phyloP scores from a whole-genome alignment of 2,797 vertebrate species.

The Galaxias olidus region DNA sequence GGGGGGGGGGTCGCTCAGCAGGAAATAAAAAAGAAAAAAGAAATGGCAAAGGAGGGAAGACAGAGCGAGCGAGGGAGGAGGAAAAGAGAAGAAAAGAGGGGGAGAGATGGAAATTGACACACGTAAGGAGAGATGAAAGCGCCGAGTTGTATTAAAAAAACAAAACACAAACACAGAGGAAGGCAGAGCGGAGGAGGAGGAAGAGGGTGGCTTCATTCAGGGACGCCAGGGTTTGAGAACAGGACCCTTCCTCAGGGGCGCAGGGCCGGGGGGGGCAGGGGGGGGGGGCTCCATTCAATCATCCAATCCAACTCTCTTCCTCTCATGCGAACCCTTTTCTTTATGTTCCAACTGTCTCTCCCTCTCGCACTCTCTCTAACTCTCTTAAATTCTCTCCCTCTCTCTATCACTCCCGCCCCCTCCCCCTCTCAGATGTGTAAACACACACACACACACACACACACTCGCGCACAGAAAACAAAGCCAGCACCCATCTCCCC shows the following conservation, averaged over 20 bases:
- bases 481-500: no score
- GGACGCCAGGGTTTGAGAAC: background rate
- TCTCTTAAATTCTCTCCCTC: background rate
- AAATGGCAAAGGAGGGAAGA: background rate
- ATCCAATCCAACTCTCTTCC: background rate
- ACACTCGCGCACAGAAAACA: background rate
- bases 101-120: slow-evolving; percentile 10
- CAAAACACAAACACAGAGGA: background rate
- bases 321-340: no score
- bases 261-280: no score
- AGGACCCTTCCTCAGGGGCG: no score
- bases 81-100: slow-evolving; percentile 43
- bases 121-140: background rate
- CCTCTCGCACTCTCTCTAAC: background rate
- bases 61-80: background rate
- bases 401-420: no score
- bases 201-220: no score
- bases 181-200: no score
- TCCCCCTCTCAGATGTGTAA: no score
- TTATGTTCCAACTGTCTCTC: background rate
- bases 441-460: no score
- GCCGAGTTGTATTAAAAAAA: background rate
- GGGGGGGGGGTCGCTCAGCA: slow-evolving; percentile 21
- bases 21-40: background rate
- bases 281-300: no score